Base-by-base conservation (phyloP, 2,888 invertebrate genomes). In the Polydesmus complanatus region DNA sequence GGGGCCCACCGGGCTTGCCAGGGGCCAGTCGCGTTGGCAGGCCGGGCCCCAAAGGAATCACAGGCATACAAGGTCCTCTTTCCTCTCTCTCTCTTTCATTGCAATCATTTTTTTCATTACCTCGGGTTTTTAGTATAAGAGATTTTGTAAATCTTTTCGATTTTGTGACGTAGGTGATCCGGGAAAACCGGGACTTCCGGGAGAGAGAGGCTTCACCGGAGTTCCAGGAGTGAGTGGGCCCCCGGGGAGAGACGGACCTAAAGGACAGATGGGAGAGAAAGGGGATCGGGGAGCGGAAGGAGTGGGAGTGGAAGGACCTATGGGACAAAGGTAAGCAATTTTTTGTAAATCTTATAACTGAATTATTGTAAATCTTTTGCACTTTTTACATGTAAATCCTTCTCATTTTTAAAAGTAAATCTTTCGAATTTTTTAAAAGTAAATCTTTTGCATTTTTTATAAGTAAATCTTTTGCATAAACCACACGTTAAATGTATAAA, bases 1-100 rank as follows among this genome's bases (percentile, higher is more conserved):
- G 80, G 68, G 89, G 88, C 19, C 84, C 83, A 64, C 82, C 84
- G 49, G 88, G 88, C 1, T 78, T 80, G 64, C 78, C 79, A 65
- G 81, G 81, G 64, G 69, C 73, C 68, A 75, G 77, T 62, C 73
- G 74, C 68, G 74, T 74, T 66, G 80, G 81, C 65, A 73, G 73
- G 68, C 74, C 77, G 65, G 81, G 81, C 70, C 74, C 73, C 68
- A 72, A 74, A 69, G 81, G 81, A 70, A 73, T 73, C 67, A 75
- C 75, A 68, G 81, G 82, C 69, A 79, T 79, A 70, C 78, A 78
- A 75, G 81, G 81, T 79, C 74, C 65, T 64, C 64, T 21, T 18
- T 47, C 48, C 25, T 37, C 37, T 8, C 14, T 37, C 37, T 14
- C 37, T 37, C 5, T 37, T 37, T 37, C n/a, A 21, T 56, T 26